Base-by-base conservation (phyloP, 2,888 invertebrate species). In the Arge pagana region DNA sequence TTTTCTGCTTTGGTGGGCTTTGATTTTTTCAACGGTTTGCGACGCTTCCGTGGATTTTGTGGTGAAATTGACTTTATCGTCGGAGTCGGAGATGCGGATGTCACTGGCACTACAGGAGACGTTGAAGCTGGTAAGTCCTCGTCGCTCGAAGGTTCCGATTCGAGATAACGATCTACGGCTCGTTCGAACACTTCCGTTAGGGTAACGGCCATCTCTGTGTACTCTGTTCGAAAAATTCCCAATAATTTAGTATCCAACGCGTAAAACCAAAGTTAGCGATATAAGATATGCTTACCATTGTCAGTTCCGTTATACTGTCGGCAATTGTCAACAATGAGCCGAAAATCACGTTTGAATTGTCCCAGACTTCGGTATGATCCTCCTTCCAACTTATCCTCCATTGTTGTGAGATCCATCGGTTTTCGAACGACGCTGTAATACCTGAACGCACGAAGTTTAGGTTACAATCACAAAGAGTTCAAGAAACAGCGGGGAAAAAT, bases 311-410 rank as follows among this genome's bases (percentile, higher is more conserved):
- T 96, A 74, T 95, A 96, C 48, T 92, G 81, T 45, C 90, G 83
- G 74, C 96, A 96, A 74, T 96, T 96, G 67, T 93, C 92, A 6
- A 96, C 91, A 69, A 96, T 95, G 51, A 93, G 82, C 68, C 90
- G 88, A 76, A 96, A 94, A 78, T 96, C 96, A 6, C 86, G 85
- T 70, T 89, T 88, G 72, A 94, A 93, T 79, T 90, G 88, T 45
- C 84, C 82, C 65, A 90, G 87, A 60, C 84, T 87, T 30, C 85
- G 84, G 71, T 95, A 94, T 65, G 86, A 85, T 19, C 91, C 90
- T 62, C 83, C 84, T 68, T 93, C 92, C 4, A 94, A 81, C 59
- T 92, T 86, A 60, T 91, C 89, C 72, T 93, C 93, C 89, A 95
- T 93, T 67, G 87, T 87, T 53, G 85, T 84, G 43, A 95, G 80